Percentiles rank a stretch among this genome's conserved stretches.
These are phyloP conservation scores for Clarias macrocephalus DNA, from an alignment of 2,113 vertebrate genomes.

Conservation along the genomic window DNA sequence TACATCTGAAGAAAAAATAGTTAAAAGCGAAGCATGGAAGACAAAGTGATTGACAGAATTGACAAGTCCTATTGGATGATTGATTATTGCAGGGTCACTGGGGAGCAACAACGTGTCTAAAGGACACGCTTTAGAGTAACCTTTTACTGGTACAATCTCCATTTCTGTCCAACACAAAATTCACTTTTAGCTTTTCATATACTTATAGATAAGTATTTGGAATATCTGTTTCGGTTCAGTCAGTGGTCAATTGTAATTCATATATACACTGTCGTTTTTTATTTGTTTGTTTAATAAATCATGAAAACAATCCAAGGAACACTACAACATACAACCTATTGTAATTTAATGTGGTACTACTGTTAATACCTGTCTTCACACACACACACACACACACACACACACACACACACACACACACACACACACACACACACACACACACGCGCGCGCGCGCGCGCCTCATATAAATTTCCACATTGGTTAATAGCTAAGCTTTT, in stretches of 20 bases:
- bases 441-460: conserved; percentile 56
- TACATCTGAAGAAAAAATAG: neutral
- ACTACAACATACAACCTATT: neutral
- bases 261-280: too few species aligned
- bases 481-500: conserved; percentile 70
- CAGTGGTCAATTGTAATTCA: neutral
- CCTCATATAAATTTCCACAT: conserved; percentile 72
- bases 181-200: neutral
- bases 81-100: conserved; percentile 45
- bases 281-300: neutral
- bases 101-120: conserved; percentile 14
- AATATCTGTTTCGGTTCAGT: neutral
- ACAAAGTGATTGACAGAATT: conserved; percentile 38
- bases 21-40: neutral
- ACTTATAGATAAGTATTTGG: neutral
- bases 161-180: neutral
- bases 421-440: conserved; percentile 56
- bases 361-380: neutral
- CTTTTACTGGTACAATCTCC: neutral
- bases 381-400: conserved; percentile 58
- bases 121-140: conserved; percentile 25
- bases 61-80: conserved; percentile 42
- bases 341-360: neutral
- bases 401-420: conserved; percentile 53
- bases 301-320: neutral